Conservation (phyloP, 2,113 vertebrate genomes). For the Laticauda colubrina region DNA sequence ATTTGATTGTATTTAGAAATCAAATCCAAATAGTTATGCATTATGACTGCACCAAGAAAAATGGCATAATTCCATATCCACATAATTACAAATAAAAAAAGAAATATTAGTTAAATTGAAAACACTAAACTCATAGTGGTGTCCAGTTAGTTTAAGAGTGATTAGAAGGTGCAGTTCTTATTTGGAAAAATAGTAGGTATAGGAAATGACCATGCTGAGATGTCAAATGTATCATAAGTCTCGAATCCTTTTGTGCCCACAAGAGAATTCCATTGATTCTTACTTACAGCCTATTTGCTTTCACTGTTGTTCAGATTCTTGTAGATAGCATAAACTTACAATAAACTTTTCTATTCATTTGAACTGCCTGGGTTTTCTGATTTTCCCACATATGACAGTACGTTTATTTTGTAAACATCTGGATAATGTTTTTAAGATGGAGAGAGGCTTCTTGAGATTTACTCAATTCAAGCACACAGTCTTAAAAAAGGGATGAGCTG, state of each 20-base stretch:
- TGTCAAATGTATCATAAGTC: background rate
- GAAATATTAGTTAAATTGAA: background rate
- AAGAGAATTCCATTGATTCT: background rate
- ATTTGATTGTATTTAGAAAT: background rate
- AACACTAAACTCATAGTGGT: background rate
- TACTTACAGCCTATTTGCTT: background rate
- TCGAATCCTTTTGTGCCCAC: background rate
- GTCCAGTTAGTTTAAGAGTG: background rate
- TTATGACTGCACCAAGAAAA: background rate
- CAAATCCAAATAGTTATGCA: background rate
- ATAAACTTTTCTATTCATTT: background rate
- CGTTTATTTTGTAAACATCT: background rate
- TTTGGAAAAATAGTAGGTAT: background rate
- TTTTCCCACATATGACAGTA: background rate
- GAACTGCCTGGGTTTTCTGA: background rate
- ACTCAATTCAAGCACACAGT: background rate
- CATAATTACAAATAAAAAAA: background rate
- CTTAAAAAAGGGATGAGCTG: background rate
- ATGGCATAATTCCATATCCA: background rate
- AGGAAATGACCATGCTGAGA: background rate
- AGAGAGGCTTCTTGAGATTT: background rate
- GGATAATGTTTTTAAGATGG: background rate
- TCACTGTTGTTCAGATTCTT: background rate
- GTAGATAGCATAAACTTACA: background rate
- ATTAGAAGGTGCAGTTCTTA: background rate